Evolutionary conservation across 1,140 invertebrate genomes (phyloP), one percentile per base, ranked within the genome.

Genomic region (Chironomus tepperi): DNA sequence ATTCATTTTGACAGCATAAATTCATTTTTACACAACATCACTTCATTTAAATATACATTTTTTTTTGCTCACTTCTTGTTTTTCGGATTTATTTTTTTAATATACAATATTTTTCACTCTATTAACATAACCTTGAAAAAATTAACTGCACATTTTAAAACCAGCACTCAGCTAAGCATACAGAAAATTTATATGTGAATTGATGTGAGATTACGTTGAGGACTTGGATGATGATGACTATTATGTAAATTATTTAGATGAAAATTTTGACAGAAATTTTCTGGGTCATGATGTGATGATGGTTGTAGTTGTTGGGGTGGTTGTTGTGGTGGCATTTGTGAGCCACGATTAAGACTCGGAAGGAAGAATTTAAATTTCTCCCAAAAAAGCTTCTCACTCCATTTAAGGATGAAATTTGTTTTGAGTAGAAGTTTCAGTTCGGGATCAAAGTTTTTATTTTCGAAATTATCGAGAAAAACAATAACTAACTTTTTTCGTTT

Each of bases 261-360:
- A 18, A 70, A 70, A 70, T 70, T 70, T 70, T 70, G 65, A 70
- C 65, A 70, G 18, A 70, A 70, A 18, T 21, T 21, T 70, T 70
- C 65, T n/a, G 65, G 65, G 65, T 70, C 65, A 70, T 70, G 65
- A 19, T 70, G 65, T 9, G 65, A 21, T 70, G 19, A 70, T 16
- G 65, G n/a, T 70, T 70, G 65, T 15, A 10, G 43, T 15, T 47
- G 43, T 57, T 57, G 47, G 24, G 24, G 47, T 70, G n/a, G 65
- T 19, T 70, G 65, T 21, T 70, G 65, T 18, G 16, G 7, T 70
- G n/a, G 65, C 65, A 70, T 18, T 18, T 70, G 65, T 18, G 65
- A 15, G 18, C 18, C 18, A 21, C 65, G 65, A 70, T 70, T 70
- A 10, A 70, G 65, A 19, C 65, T 70, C 18, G 65, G 65, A 3